Evolutionary conservation across 2,888 invertebrate species (phyloP), one percentile per base, ranked within the genome.

Genomic region (Cetonia aurata): DNA sequence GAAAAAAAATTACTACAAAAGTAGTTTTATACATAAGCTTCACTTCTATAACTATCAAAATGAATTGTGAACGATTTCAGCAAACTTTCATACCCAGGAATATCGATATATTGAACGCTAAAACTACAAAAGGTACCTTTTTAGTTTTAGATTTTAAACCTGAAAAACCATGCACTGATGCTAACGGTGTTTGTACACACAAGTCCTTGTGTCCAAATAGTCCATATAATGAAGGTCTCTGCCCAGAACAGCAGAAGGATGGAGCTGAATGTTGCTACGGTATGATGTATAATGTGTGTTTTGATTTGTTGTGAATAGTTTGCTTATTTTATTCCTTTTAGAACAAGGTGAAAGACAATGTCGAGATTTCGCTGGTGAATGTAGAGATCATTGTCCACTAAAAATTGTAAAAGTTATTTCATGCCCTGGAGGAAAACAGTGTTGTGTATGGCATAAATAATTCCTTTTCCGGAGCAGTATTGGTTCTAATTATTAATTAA

Each of bases 191-290:
- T 31, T 79, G 78, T 56, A 50, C 76, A 9, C 19, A 73, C 15
- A 65, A 73, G 70, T 52, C 72, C 9, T 76, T 77, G 72, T 79
- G 79, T 68, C 75, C 75, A 2, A 52, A 74, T 9, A 6, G 55
- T n/a, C 56, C 17, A 3, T 44, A 71, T 12, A 67, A 62, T 6
- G 60, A 70, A 60, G 69, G 69, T 6, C 71, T 77, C 8, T 79
- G 79, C 69, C 70, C 75, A 0, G 4, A 56, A 15, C 78, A 79
- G 69, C 73, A 73, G 31, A 57, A 50, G 10, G 52, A 62, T n/a
- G 78, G 78, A 9, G 78, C 77, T 10, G 72, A 79, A 59, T 79
- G 78, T 59, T 79, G 79, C 44, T 69, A 73, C 59, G 69, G 73
- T 72, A 76, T 72, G 75, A 60, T 55, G 9, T 31, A 55, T 12